These are phyloP conservation scores for Eupithecia subfuscata DNA, from an alignment of 2,888 invertebrate species.

Conservation along the genomic window DNA sequence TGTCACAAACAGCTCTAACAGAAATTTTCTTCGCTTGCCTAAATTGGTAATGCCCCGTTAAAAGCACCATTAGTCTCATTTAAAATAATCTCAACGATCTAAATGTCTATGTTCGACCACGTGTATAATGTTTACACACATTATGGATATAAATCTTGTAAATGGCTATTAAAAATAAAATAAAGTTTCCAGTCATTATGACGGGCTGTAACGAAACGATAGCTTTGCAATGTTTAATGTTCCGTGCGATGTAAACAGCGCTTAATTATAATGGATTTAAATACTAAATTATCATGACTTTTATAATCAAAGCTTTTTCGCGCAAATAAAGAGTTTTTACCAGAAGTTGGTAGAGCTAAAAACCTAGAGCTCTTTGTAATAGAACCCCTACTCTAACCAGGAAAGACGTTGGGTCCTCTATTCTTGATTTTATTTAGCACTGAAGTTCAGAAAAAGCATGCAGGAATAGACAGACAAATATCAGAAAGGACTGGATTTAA, in stretches of 20 bases:
- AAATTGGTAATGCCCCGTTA: background rate
- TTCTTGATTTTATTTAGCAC: background rate
- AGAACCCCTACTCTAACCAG: too few species aligned
- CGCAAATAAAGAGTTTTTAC: background rate
- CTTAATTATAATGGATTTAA: conserved; percentile 11
- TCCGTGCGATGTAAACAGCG: conserved; percentile 30
- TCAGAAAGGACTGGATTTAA: too few species aligned
- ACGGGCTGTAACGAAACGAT: conserved; percentile 26
- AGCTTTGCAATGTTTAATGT: conserved; percentile 24
- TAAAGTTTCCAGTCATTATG: conserved; percentile 20
- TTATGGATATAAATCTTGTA: conserved; percentile 21
- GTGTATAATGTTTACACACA: conserved; percentile 23
- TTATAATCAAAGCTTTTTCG: conserved; percentile 17
- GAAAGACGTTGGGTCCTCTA: background rate
- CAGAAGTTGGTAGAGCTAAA: too few species aligned
- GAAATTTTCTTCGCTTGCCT: background rate
- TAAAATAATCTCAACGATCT: conserved; percentile 2
- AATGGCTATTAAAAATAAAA: conserved; percentile 29
- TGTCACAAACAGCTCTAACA: background rate
- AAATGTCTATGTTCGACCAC: conserved; percentile 15
- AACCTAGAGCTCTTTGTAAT: too few species aligned
- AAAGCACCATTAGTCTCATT: conserved; percentile 13
- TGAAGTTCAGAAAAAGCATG: background rate
- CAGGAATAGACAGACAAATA: background rate
- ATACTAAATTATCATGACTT: conserved; percentile 20